Evolutionary conservation across 1,140 invertebrate species (phyloP), one percentile per base, ranked within the genome.

Genomic region (Heliconius hewitsoni): DNA sequence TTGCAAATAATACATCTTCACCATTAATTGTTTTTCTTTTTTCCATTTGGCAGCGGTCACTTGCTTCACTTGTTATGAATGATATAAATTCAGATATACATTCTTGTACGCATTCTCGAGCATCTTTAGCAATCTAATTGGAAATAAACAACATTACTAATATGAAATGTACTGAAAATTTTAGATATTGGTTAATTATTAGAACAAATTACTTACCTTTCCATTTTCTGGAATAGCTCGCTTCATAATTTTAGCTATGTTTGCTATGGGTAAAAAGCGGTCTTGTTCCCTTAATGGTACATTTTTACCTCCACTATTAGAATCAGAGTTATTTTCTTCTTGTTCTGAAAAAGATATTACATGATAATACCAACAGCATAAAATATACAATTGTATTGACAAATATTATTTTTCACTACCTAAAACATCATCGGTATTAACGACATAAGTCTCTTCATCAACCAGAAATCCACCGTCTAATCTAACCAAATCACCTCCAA

Each of bases 11-110:
- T 79, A 99, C 98, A 95, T 99, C 99, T 95, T 99, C 99, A 79
- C 99, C 99, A 87, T 99, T 99, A 34, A 99, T 99, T 3, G 99
- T 99, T 95, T 99, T 99, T 42, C 99, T 95, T 93, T 99, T 99
- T 91, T 99, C 99, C 95, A 99, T 97, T 85, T 99, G 98, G 95
- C 98, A 99, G 37, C 98, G 95, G 89, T 99, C 98, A 91, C 98
- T 98, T 0, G 98, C 98, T 95, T 99, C 99, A 89, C 98, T 99
- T 0, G 99, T 99, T 72, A 99, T 99, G 90, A 99, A 99, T 83
- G 98, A 99, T 87, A 99, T 99, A 90, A 99, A 99, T 91, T 99
- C 99, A 0, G 98, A 99, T 55, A 99, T 99, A 95, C 99, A 99
- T 94, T 99, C 99, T 95, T 99, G 99, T 27, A 99, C 98, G 95